Base-by-base conservation (phyloP, 2,888 invertebrate species). In the Neria commutata region DNA sequence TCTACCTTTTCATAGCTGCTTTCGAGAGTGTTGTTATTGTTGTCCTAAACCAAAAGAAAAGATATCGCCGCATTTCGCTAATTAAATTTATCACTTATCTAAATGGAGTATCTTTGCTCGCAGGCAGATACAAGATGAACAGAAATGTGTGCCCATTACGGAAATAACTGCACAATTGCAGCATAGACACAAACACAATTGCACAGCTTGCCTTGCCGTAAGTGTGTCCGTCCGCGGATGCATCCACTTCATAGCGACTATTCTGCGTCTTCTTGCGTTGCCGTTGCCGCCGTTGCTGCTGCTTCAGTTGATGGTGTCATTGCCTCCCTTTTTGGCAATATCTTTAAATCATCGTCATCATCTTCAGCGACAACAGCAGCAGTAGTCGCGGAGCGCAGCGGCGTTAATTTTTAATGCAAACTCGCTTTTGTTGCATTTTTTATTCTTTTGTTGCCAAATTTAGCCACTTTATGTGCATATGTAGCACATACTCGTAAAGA, bases 61-160 rank as follows among this genome's bases (percentile, higher is more conserved):
- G 8, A 37, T 4, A 37, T 37, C 8, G 17, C 14, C 14, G 14
- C 42, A 42, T 42, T 37, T 42, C 40, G 21, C 58, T 59, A 58
- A 62, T 56, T 57, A 47, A 54, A 62, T 62, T 62, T 47, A 54
- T 40, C 47, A 24, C 51, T 59, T 54, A 59, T 62, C 56, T 61
- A 53, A 61, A 58, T 61, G 46, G 58, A 50, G 52, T 55, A 61
- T 61, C 61, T 55, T 23, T 17, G 5, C n/a, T 4, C 2, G 19
- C 42, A 29, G 6, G 29, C 19, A 17, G 42, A 17, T 42, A n/a
- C 19, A 42, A 42, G 14, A 21, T 21, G 21, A 37, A 29, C 11
- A 11, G 6, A 29, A 29, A 29, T 29, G n/a, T n/a, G 29, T 29
- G 29, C 29, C 11, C 29, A n/a, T 37, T 14, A 37, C 3, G 8